These are phyloP conservation scores for Ptychobarbus kaznakovi DNA, from an alignment of 2,797 vertebrate species.

Conservation along the genomic window DNA sequence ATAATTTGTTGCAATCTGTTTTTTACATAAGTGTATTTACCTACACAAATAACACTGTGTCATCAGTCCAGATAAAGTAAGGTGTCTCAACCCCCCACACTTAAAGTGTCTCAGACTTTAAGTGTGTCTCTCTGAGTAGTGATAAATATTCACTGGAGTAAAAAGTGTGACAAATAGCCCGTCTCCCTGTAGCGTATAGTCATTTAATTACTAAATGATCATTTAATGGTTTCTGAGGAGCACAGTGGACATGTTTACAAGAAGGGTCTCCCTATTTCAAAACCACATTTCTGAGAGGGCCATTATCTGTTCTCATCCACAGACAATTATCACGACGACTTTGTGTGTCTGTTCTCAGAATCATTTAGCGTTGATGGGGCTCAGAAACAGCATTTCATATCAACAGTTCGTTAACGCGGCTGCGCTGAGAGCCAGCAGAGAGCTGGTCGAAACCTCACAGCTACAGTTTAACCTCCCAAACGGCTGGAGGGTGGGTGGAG, in stretches of 20 bases:
- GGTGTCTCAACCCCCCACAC: too few relatives aligned
- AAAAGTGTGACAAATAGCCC: background rate
- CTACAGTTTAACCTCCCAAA: constrained; percentile 58
- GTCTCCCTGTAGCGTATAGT: background rate
- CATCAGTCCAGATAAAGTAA: too few relatives aligned
- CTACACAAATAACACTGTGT: too few relatives aligned
- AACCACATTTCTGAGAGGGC: constrained; percentile 38
- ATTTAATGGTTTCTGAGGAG: background rate
- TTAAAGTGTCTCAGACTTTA: background rate
- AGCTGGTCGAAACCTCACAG: constrained; percentile 52
- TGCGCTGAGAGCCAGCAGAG: constrained; percentile 23
- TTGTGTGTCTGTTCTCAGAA: constrained; percentile 26
- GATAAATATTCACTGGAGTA: background rate
- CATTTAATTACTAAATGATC: background rate
- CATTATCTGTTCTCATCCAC: constrained; percentile 31
- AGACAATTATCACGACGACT: constrained; percentile 18
- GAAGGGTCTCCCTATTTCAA: constrained; percentile 8
- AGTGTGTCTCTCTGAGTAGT: too few relatives aligned
- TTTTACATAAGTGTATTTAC: too few relatives aligned
- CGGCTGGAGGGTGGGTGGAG: constrained; percentile 40
- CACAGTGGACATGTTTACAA: constrained; percentile 9
- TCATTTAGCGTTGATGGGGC: constrained; percentile 34
- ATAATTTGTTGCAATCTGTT: too few relatives aligned
- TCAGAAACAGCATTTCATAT: constrained; percentile 32
- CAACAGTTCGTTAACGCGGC: constrained; percentile 40